A percentile compares a stretch with the other conserved stretches of the same genome.
Evolutionary conservation across 2,797 vertebrate species (phyloP).

Genomic region (Ctenosaura bakeri): DNA sequence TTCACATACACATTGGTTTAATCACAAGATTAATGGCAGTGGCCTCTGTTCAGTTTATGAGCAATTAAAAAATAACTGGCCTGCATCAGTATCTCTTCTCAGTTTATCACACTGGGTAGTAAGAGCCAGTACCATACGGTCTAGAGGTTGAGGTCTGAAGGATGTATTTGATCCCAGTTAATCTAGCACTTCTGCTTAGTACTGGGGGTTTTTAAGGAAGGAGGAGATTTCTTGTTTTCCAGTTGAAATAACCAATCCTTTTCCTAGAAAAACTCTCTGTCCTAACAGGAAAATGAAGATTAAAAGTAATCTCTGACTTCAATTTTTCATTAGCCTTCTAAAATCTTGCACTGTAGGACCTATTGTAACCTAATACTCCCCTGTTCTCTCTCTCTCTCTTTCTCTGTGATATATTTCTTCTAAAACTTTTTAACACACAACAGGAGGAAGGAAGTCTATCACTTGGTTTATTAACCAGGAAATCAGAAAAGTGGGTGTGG

Average conservation of each 20-base stretch:
- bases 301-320: conserved; percentile 41
- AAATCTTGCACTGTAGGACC: neutral
- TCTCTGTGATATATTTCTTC: conserved; percentile 35
- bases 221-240: conserved; percentile 2
- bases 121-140: neutral
- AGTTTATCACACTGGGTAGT: neutral
- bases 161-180: conserved; percentile 6
- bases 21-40: neutral
- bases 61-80: neutral
- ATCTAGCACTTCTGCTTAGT: neutral
- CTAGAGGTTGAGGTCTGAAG: neutral
- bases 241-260: neutral
- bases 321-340: conserved; percentile 4
- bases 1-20: neutral
- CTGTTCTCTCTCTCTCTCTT: neutral
- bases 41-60: neutral
- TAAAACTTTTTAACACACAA: conserved; percentile 61
- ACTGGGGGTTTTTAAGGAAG: neutral
- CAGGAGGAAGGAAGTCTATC: conserved; percentile 72
- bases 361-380: conserved; percentile 30
- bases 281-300: neutral
- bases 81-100: neutral
- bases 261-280: neutral
- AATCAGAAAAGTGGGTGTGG: conserved; percentile 70
- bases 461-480: conserved; percentile 64